These are phyloP conservation scores for Aspidapion aeneum DNA, from an alignment of 2,888 invertebrate genomes.

Conservation along the genomic window DNA sequence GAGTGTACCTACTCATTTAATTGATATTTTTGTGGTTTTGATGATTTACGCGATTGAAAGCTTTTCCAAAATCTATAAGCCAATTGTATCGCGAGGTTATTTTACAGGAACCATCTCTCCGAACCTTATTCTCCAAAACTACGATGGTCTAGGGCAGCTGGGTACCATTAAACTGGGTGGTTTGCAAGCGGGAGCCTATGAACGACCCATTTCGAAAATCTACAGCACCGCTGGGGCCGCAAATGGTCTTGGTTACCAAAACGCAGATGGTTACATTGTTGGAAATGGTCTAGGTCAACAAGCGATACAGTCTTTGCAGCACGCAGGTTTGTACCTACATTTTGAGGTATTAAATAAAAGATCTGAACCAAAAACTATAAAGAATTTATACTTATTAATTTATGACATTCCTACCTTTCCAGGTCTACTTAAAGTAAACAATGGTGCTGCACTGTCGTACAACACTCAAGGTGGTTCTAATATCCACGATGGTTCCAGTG, in stretches of 20 bases:
- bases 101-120: constrained; percentile 47
- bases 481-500: constrained; percentile 8
- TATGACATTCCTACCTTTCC: no score
- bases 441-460: constrained; percentile 18
- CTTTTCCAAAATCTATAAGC: no score
- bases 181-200: constrained; percentile 33
- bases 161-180: constrained; percentile 39
- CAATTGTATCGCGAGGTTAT: no score
- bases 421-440: constrained; percentile 26
- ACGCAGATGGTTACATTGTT: constrained; percentile 19
- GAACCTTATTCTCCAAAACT: constrained; percentile 33
- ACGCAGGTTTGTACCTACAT: no score
- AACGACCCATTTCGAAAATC: constrained; percentile 33
- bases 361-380: no score
- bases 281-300: constrained; percentile 30
- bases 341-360: no score
- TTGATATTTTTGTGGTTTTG: no score
- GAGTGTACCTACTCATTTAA: no score
- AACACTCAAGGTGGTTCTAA: constrained; percentile 9
- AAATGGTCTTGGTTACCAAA: constrained; percentile 19
- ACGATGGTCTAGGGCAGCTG: constrained; percentile 42
- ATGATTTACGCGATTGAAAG: no score
- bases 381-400: no score
- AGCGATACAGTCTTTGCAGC: constrained; percentile 31
- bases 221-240: constrained; percentile 37